phyloP scores from a whole-genome alignment of 2,888 invertebrate genomes.

The Andricus quercusramuli region DNA sequence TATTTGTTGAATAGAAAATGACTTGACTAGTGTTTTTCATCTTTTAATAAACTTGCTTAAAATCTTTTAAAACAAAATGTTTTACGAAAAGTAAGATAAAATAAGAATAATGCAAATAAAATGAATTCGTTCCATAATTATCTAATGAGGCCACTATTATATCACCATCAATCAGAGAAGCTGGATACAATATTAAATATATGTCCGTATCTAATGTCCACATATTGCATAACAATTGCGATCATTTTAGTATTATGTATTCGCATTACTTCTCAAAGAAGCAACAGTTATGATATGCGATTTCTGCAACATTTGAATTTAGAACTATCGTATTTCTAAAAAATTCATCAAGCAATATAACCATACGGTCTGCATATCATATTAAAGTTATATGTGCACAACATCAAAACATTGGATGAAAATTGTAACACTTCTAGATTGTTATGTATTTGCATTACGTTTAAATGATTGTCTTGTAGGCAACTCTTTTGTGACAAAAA shows the following conservation, averaged over 20 bases:
- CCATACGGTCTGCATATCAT: background rate
- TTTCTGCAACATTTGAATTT: too few relatives aligned
- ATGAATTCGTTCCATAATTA: background rate
- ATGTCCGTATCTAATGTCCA: background rate
- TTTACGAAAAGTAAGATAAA: background rate
- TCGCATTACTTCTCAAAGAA: background rate
- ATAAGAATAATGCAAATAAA: background rate
- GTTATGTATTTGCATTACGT: conserved; percentile 1
- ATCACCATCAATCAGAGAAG: background rate
- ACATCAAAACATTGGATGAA: background rate
- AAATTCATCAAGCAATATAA: background rate
- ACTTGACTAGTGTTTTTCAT: background rate
- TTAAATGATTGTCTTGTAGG: background rate
- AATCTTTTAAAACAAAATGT: background rate
- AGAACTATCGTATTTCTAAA: too few relatives aligned
- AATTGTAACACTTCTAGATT: background rate
- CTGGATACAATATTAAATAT: background rate
- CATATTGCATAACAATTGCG: background rate
- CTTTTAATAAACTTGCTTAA: background rate
- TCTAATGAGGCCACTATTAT: background rate
- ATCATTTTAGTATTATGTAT: background rate
- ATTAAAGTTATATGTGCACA: background rate
- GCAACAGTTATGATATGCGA: background rate
- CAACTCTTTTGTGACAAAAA: background rate
- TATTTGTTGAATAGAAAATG: background rate